Base-by-base conservation (phyloP, 2,113 vertebrate species). In the Toxotes chatareus region DNA sequence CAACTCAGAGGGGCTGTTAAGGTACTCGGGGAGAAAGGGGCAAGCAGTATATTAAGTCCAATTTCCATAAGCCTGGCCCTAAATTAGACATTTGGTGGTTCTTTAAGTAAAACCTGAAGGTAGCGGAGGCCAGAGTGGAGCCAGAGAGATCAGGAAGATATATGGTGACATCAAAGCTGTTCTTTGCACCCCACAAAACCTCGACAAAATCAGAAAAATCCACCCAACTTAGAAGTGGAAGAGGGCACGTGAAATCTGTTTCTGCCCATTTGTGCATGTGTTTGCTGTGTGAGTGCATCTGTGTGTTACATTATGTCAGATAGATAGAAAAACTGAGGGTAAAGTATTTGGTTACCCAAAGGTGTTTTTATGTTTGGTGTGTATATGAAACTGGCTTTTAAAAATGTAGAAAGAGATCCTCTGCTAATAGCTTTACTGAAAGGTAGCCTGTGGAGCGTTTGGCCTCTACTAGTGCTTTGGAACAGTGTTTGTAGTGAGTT, bases 131-230 rank as follows among this genome's bases (percentile, higher is more conserved):
- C 86, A 73, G 84, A 73, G 74, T 72, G 85, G 90, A 93, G 86
- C 89, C 92, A 80, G 73, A 76, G 77, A 89, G 91, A 91, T 94
- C 92, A 90, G 64, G 44, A 86, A 93, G 91, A 94, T 93, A 92
- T 93, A 93, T 79, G 88, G 62, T 82, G 80, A 91, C 91, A 93
- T 94, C 92, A 91, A 89, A 91, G 83, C 73, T 72, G 77, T 86
- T 80, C 83, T 90, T 87, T 86, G 79, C 83, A 88, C 84, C 86
- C 66, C 80, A 85, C 88, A 88, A 92, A 91, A 69, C 79, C 82
- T 67, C 42, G 46, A 88, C 82, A 83, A 66, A 79, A 87, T 87
- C 75, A 71, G 31, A 89, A 83, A 80, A 88, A 84, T 84, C 81
- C 62, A 65, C 59, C 38, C 67, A 76, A 76, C 57, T 80, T 17